phyloP scores from a whole-genome alignment of 2,797 vertebrate genomes.

The Percopsis omiscomaycus region DNA sequence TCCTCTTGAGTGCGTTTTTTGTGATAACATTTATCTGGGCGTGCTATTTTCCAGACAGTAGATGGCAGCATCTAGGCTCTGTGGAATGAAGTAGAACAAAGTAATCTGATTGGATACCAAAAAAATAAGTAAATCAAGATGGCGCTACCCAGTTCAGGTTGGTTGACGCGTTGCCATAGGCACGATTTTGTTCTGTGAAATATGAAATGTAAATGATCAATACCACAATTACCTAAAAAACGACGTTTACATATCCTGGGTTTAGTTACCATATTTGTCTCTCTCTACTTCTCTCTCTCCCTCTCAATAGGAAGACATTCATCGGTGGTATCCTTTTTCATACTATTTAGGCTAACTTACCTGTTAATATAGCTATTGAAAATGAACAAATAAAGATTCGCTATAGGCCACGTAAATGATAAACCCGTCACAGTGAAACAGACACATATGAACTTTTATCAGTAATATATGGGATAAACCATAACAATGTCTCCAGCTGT shows the following conservation, averaged over 20 bases:
- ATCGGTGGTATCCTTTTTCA: slow-evolving; percentile 62
- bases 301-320: slow-evolving; percentile 35
- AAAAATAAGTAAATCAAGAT: slow-evolving; percentile 52
- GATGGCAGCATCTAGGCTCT: slow-evolving; percentile 26
- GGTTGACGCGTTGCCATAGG: slow-evolving; percentile 66
- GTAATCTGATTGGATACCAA: background rate
- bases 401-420: no score
- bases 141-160: slow-evolving; percentile 59
- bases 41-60: slow-evolving; percentile 33
- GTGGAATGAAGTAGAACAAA: background rate
- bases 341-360: background rate
- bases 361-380: no score
- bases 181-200: background rate
- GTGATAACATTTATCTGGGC: slow-evolving; percentile 2
- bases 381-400: no score
- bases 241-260: no score
- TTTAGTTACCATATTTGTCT: background rate
- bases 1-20: background rate
- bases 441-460: background rate
- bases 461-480: slow-evolving; percentile 6
- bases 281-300: slow-evolving; percentile 1
- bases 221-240: background rate
- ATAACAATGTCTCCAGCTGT: slow-evolving; percentile 72
- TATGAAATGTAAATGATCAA: background rate
- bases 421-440: background rate